Percentiles rank a stretch among this genome's conserved stretches.
Conservation (phyloP, 1,140 invertebrate species). For the Trissolcus basalis region DNA sequence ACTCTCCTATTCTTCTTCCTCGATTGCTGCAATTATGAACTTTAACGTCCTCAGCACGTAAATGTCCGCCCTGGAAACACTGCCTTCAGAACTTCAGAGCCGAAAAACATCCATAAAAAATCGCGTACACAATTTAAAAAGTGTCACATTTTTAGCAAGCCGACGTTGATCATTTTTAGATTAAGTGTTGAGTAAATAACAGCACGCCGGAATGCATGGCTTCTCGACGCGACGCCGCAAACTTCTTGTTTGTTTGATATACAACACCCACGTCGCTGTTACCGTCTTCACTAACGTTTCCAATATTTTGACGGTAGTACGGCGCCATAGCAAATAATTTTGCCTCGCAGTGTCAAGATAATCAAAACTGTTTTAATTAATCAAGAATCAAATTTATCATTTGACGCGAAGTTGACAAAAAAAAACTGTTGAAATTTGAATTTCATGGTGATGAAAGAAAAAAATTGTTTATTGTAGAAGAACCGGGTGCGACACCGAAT, state of each 20-base stretch:
- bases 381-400: too few species aligned
- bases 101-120: slow-evolving; percentile 25
- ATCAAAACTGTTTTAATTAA: too few species aligned
- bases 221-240: slow-evolving; percentile 42
- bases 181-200: slow-evolving; percentile 38
- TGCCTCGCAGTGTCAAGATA: too few species aligned
- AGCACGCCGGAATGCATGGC: slow-evolving; percentile 29
- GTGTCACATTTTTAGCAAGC: background rate
- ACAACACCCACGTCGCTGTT: slow-evolving; percentile 49
- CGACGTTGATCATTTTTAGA: slow-evolving; percentile 30
- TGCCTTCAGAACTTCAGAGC: slow-evolving; percentile 13
- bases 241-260: slow-evolving; percentile 59
- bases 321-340: too few species aligned
- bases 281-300: slow-evolving; percentile 35
- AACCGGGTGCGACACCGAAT: too few species aligned
- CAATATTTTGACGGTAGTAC: slow-evolving; percentile 47
- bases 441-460: too few species aligned
- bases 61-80: slow-evolving; percentile 35
- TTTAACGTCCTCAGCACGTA: slow-evolving; percentile 41
- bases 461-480: too few species aligned
- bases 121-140: slow-evolving; percentile 15
- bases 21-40: slow-evolving; percentile 54
- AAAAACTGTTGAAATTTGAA: too few species aligned
- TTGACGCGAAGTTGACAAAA: too few species aligned
- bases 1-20: slow-evolving; percentile 47